phyloP scores from a whole-genome alignment of 2,888 invertebrate species.

The Caenorhabditis panamensis region DNA sequence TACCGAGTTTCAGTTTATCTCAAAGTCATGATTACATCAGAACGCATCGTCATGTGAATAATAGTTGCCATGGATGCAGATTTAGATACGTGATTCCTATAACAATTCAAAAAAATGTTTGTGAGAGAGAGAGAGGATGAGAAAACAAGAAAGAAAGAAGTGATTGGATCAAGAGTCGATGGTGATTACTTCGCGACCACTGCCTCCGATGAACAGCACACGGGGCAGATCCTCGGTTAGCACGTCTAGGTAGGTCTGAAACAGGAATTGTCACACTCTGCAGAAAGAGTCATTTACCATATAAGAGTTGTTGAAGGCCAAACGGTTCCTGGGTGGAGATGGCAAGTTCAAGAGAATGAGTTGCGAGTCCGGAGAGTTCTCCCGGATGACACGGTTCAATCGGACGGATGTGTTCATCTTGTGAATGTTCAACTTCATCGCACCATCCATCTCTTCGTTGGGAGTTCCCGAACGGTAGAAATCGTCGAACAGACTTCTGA shows the following conservation, averaged over 20 bases:
- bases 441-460: constrained; percentile 58
- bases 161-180: constrained; percentile 90
- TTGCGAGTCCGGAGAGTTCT: constrained; percentile 97
- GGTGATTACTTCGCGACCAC: constrained; percentile 98
- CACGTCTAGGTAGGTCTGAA: constrained; percentile 93
- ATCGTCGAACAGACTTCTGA: constrained; percentile 60
- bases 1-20: constrained; percentile 48
- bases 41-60: constrained; percentile 45
- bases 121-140: constrained; percentile 5
- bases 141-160: constrained; percentile 20
- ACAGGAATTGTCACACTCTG: background rate
- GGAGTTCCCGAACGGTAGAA: constrained; percentile 63
- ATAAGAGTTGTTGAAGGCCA: constrained; percentile 68
- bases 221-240: constrained; percentile 94
- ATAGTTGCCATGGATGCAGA: constrained; percentile 33
- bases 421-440: constrained; percentile 85
- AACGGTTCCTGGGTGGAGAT: constrained; percentile 65
- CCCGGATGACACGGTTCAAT: constrained; percentile 97
- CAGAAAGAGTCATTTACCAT: constrained; percentile 42
- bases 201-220: constrained; percentile 87
- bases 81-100: constrained; percentile 50
- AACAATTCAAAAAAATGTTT: constrained; percentile 23
- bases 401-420: constrained; percentile 99
- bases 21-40: constrained; percentile 48
- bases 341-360: constrained; percentile 84